A percentile compares a stretch with the other conserved stretches of the same genome.
Conservation (phyloP, 2,888 invertebrate species). For the Polylopha cassiicola region DNA sequence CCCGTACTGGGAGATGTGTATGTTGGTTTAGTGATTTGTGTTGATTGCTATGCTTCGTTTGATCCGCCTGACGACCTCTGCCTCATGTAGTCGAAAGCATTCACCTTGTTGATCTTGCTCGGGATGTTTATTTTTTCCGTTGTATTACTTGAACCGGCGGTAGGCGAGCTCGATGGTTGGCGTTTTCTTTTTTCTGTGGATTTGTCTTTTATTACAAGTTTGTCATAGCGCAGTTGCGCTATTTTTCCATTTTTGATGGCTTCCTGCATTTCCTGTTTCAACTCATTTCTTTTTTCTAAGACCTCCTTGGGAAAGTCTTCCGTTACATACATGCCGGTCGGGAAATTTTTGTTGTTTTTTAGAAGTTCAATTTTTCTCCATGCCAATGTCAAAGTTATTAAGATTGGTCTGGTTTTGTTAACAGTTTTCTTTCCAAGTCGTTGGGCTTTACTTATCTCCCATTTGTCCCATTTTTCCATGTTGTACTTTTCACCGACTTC, state of each 20-base stretch:
- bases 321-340: not conserved
- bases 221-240: slow-evolving; percentile 1
- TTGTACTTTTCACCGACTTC: not conserved
- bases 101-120: not conserved
- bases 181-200: not conserved
- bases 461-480: slow-evolving; percentile 9
- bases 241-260: not conserved
- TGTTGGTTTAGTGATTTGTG: slow-evolving; percentile 1
- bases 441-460: slow-evolving; percentile 5
- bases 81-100: not conserved
- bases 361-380: slow-evolving; percentile 8
- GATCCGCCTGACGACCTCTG: not conserved
- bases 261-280: not conserved
- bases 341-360: slow-evolving; percentile 6
- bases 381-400: slow-evolving; percentile 2
- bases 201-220: not conserved
- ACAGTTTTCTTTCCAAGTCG: slow-evolving; percentile 2
- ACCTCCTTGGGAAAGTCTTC: not conserved
- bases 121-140: not conserved
- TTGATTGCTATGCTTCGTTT: not conserved
- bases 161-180: not conserved
- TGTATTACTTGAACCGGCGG: not conserved
- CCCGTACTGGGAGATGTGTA: slow-evolving; percentile 7
- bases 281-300: not conserved
- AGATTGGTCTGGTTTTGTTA: slow-evolving; percentile 3